Evolutionary conservation across 2,888 invertebrate species (phyloP).

Genomic region (Vesta saturnalis): DNA sequence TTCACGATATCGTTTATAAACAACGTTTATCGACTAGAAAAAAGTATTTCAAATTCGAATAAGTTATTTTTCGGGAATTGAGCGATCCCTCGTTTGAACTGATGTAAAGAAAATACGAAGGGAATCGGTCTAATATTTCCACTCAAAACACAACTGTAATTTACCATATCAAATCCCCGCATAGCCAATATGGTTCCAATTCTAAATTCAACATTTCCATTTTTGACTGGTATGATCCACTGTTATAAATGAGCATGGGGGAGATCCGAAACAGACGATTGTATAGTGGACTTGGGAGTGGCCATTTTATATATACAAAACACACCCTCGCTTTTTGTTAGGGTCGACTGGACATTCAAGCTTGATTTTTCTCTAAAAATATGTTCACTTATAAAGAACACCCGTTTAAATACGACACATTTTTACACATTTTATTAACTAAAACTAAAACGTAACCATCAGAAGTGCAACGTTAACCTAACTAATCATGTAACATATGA

Average conservation of each 20-base stretch:
- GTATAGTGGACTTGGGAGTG: slow-evolving; percentile 57
- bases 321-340: slow-evolving; percentile 51
- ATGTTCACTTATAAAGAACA: slow-evolving; percentile 10
- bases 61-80: slow-evolving; percentile 31
- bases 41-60: slow-evolving; percentile 5
- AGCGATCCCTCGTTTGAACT: slow-evolving; percentile 21
- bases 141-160: slow-evolving; percentile 50
- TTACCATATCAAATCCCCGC: slow-evolving; percentile 55
- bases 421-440: slow-evolving; percentile 1
- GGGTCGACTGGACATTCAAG: slow-evolving; percentile 24
- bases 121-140: slow-evolving; percentile 35
- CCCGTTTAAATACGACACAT: background rate
- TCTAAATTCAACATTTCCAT: slow-evolving; percentile 57
- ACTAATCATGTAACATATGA: slow-evolving; percentile 29
- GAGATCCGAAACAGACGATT: slow-evolving; percentile 47
- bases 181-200: slow-evolving; percentile 56
- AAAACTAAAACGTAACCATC: background rate
- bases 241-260: slow-evolving; percentile 59
- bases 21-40: slow-evolving; percentile 9
- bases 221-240: slow-evolving; percentile 61
- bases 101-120: slow-evolving; percentile 35
- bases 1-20: background rate
- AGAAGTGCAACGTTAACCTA: slow-evolving; percentile 17
- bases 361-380: slow-evolving; percentile 17
- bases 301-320: slow-evolving; percentile 54